Evolutionary conservation across 2,113 vertebrate species (phyloP), one percentile per base, ranked within the genome.

Genomic region (Pelobates fuscus): DNA sequence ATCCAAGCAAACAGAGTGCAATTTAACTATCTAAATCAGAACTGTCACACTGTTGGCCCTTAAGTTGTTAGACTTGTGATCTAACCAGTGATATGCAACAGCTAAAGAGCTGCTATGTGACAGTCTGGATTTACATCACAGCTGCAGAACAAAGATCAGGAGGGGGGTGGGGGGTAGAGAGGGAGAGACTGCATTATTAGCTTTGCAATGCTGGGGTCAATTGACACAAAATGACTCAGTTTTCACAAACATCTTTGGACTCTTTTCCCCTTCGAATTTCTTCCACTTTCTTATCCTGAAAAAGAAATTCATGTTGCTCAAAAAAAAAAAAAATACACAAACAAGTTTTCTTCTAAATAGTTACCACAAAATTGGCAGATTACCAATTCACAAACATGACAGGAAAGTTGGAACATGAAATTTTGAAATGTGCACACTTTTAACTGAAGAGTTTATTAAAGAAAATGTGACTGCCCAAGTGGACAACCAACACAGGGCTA

Each of bases 181-280:
- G 89, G 70, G 80, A 59, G 85, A 91, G 85, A 87, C 82, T 49
- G 17, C 12, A 49, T 18, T 83, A 84, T 78, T 18, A 75, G 55
- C 65, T 76, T 46, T 68, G 64, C 24, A 67, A 58, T 30, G 18
- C 29, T 49, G 8, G 6, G 27, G 37, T 49, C 55, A 59, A 41
- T 68, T 20, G 26, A 61, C n/a, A 87, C 86, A 89, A 86, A 86
- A 85, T 3, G 86, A 89, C 80, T 93, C 87, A 60, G 80, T 93
- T 90, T 21, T 95, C 90, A n/a, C 80, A 88, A 0, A 88, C 91
- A 63, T 94, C 95, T 94, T 97, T 96, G 83, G 88, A 89, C 74
- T 95, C 94, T 88, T 95, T 97, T 88, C 95, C 95, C 93, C 96
- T 98, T 89, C 91, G 89, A 24, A 96, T 94, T 82, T 98, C 96